These are phyloP conservation scores for Apodemus sylvaticus DNA, from an alignment of 2,113 vertebrate genomes.

Conservation along the genomic window DNA sequence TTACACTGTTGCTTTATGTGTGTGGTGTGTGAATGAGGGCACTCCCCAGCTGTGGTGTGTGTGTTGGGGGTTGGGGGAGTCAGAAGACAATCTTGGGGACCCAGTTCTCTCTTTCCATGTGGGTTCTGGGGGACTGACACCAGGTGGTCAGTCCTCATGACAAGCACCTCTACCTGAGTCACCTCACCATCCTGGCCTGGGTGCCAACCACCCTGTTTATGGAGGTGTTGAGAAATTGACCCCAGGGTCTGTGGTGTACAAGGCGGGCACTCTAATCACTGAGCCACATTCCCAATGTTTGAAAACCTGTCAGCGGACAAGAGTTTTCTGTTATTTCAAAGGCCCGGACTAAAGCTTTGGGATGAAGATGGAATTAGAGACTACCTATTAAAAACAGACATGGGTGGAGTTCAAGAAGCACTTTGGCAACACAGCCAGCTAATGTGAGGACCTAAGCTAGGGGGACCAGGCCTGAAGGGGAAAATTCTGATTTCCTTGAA, in stretches of 20 bases:
- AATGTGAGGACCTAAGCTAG: slow-evolving; percentile 71
- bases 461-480: slow-evolving; percentile 71
- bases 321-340: slow-evolving; percentile 93
- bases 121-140: background rate
- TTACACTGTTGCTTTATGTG: background rate
- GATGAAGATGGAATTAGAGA: slow-evolving; percentile 89
- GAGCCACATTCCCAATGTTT: no score
- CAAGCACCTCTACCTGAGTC: background rate
- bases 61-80: background rate
- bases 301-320: slow-evolving; percentile 91
- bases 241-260: background rate
- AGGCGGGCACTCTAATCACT: background rate
- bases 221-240: background rate
- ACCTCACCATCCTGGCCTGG: no score
- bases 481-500: slow-evolving; percentile 41
- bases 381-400: slow-evolving; percentile 90
- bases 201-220: background rate
- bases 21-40: background rate
- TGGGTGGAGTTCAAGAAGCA: slow-evolving; percentile 79
- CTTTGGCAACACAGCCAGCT: slow-evolving; percentile 88
- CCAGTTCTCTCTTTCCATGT: background rate
- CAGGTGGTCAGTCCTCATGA: background rate
- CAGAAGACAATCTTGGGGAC: background rate
- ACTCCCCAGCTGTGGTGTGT: background rate
- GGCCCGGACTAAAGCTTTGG: slow-evolving; percentile 88